These are phyloP conservation scores for Leptarthrus brevirostris DNA, from an alignment of 2,888 invertebrate genomes.

Conservation along the genomic window DNA sequence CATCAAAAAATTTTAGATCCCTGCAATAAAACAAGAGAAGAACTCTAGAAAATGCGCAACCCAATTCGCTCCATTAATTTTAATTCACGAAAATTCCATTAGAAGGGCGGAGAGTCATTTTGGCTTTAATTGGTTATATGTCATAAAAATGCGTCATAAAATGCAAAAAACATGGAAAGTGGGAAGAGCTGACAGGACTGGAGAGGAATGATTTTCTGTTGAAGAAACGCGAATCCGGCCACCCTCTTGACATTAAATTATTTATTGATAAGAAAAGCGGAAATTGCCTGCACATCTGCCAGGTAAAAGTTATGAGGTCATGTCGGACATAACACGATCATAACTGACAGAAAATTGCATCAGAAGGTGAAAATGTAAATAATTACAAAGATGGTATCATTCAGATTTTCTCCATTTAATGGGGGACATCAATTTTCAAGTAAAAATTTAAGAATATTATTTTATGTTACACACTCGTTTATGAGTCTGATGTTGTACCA, in stretches of 20 bases:
- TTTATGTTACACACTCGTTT: slow-evolving; percentile 7
- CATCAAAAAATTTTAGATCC: not conserved
- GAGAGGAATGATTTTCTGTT: no score
- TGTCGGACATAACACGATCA: slow-evolving; percentile 18
- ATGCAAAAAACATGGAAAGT: not conserved
- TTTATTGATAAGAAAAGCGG: slow-evolving; percentile 40
- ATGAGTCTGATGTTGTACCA: not conserved
- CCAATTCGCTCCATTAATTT: slow-evolving; percentile 32
- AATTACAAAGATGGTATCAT: slow-evolving; percentile 12
- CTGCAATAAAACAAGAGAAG: slow-evolving; percentile 5
- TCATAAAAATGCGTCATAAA: slow-evolving; percentile 27
- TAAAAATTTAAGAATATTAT: slow-evolving; percentile 7
- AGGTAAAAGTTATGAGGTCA: slow-evolving; percentile 15
- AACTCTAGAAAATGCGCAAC: slow-evolving; percentile 8
- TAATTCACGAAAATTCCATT: slow-evolving; percentile 14
- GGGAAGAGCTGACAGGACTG: no score
- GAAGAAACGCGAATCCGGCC: no score
- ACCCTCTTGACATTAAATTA: slow-evolving; percentile 31
- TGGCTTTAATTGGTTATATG: slow-evolving; percentile 39
- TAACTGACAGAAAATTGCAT: slow-evolving; percentile 49
- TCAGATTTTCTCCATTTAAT: slow-evolving; percentile 41
- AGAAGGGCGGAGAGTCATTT: slow-evolving; percentile 6
- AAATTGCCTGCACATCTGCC: slow-evolving; percentile 35
- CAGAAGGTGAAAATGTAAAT: slow-evolving; percentile 44
- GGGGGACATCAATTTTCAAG: slow-evolving; percentile 45